Evolutionary conservation across 2,113 vertebrate genomes (phyloP).

Genomic region (Mirounga angustirostris): DNA sequence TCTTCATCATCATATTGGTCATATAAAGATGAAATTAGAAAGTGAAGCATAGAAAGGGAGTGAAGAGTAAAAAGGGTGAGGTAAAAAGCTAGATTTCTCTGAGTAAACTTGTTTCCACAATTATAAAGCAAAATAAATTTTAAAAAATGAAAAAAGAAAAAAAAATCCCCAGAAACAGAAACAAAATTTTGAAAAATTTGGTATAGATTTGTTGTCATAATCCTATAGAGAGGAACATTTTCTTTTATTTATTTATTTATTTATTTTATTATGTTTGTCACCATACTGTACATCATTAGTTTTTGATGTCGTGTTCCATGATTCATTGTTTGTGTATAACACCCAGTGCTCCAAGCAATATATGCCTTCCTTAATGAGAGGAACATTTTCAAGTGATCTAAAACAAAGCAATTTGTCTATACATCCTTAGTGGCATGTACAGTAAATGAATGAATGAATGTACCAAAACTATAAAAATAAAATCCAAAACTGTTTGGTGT

Average conservation of each 20-base stretch:
- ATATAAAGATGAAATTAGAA: neutral
- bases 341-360: too few species aligned
- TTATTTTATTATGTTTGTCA: too few species aligned
- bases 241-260: neutral
- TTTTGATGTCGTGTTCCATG: too few species aligned
- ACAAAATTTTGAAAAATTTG: neutral
- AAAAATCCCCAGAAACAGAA: neutral
- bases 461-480: neutral
- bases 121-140: neutral
- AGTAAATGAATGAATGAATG: neutral
- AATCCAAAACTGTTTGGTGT: neutral
- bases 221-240: neutral
- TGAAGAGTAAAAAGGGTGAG: neutral
- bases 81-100: neutral
- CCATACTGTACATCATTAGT: too few species aligned
- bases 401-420: neutral
- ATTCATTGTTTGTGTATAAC: too few species aligned
- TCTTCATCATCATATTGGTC: neutral
- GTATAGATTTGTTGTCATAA: conserved; percentile 6
- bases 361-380: neutral
- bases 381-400: conserved; percentile 50
- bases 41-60: neutral
- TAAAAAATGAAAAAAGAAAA: neutral
- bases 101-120: neutral
- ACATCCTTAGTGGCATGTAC: neutral